Evolutionary conservation across 2,113 vertebrate species (phyloP).

Genomic region (Pyxicephalus adspersus): DNA sequence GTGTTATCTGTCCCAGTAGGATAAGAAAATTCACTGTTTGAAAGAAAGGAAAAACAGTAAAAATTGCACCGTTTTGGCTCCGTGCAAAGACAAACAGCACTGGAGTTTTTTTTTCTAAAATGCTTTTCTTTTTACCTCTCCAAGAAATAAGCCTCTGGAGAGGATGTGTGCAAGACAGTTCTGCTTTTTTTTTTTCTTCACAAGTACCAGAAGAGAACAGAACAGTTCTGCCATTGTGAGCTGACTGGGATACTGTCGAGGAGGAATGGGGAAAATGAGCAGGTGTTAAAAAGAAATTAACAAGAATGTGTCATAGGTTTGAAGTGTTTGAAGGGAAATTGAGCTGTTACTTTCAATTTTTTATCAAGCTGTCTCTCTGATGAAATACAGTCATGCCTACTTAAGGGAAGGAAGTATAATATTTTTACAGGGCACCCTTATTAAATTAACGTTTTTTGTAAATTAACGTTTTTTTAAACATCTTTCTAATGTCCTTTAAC

Average conservation of each 20-base stretch:
- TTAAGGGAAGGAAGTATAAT: slow-evolving; percentile 54
- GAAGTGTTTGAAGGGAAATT: slow-evolving; percentile 46
- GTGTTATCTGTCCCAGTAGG: slow-evolving; percentile 76
- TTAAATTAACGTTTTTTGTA: too few species aligned
- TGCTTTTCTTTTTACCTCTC: slow-evolving; percentile 53
- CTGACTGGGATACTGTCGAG: slow-evolving; percentile 53
- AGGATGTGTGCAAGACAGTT: slow-evolving; percentile 74
- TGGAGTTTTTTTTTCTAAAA: slow-evolving; percentile 51
- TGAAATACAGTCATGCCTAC: slow-evolving; percentile 64
- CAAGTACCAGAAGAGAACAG: slow-evolving; percentile 11
- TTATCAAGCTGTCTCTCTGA: slow-evolving; percentile 64
- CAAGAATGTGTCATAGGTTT: slow-evolving; percentile 59
- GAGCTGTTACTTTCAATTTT: slow-evolving; percentile 60
- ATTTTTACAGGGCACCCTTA: slow-evolving; percentile 55
- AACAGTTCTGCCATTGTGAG: slow-evolving; percentile 59
- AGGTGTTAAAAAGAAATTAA: slow-evolving; percentile 72
- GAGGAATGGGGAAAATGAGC: slow-evolving; percentile 57
- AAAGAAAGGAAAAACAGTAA: slow-evolving; percentile 19
- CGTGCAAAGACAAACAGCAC: slow-evolving; percentile 52
- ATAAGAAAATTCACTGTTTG: slow-evolving; percentile 72
- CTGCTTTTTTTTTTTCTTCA: slow-evolving; percentile 54
- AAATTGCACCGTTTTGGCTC: slow-evolving; percentile 56
- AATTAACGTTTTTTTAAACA: too few species aligned
- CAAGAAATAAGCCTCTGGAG: slow-evolving; percentile 69
- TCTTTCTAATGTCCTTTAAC: slow-evolving; percentile 46